Evolutionary conservation across 1,140 invertebrate genomes (phyloP), one percentile per base, ranked within the genome.

Genomic region (Argopecten irradians): DNA sequence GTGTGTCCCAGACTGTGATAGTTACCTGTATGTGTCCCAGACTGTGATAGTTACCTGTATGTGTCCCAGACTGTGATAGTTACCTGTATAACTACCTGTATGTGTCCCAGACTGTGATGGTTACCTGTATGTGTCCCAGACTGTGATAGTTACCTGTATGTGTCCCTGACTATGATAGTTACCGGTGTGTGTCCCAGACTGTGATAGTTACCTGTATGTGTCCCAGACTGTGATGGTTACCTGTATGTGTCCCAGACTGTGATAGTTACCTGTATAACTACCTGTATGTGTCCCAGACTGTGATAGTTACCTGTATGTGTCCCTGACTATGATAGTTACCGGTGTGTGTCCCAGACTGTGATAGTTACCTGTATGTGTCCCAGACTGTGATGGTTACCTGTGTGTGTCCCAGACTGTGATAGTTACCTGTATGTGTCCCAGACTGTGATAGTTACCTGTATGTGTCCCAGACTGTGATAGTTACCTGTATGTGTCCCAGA

Each of bases 391-490:
- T 71, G 11, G 55, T 71, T 71, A 71, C 55, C 43, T 71, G 55
- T 71, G 55, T 71, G 55, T 71, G 55, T 7, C 55, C 55, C 55
- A 71, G 55, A 7, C 55, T 71, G n/a, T n/a, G 55, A 71, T 71
- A n/a, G n/a, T 71, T 71, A 28, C 55, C 55, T 71, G 55, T 71
- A n/a, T 71, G 55, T 71, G n/a, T 71, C 55, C 55, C 55, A 71
- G 55, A 7, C 55, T 71, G n/a, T n/a, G 55, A 71, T 71, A n/a
- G n/a, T 71, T 71, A 28, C 55, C 55, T 71, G 55, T 71, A n/a
- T 71, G 55, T 71, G 55, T 7, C 55, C 55, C 14, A 71, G n/a
- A 5, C 55, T 71, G 55, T 71, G 55, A 71, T 71, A 11, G 55
- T 71, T 71, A 71, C 55, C 55, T 71, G 55, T 71, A n/a, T 71